phyloP scores from a whole-genome alignment of 2,113 vertebrate species.

The Panthera leo region DNA sequence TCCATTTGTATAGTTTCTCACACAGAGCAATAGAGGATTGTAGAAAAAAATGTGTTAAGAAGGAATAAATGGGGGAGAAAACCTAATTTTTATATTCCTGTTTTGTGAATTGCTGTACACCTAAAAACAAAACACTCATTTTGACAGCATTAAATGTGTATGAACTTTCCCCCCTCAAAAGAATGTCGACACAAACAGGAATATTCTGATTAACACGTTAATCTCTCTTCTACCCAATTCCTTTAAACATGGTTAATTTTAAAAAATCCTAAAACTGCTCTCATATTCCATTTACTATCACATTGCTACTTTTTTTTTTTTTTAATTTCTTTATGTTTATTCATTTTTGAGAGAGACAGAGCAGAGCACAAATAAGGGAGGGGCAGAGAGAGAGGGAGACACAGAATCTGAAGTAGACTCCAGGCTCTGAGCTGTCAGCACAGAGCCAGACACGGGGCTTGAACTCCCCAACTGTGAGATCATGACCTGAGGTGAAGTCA shows the following conservation, averaged over 20 bases:
- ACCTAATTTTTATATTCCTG: neutral
- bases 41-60: constrained; percentile 15
- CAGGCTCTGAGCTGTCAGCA: no score
- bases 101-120: neutral
- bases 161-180: neutral
- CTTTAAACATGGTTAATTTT: neutral
- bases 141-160: neutral
- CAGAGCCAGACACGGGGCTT: no score
- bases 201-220: constrained; percentile 1
- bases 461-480: no score
- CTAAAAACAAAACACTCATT: neutral
- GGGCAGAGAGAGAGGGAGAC: no score
- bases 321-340: no score
- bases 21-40: neutral
- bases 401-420: no score
- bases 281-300: neutral
- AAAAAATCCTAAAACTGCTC: neutral
- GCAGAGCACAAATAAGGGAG: no score
- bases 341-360: no score
- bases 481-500: no score
- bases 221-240: neutral
- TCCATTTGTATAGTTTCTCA: neutral
- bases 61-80: neutral
- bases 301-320: neutral
- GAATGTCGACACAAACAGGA: neutral